Evolutionary conservation across 1,140 invertebrate genomes (phyloP), one percentile per base, ranked within the genome.

Genomic region (Drosophila gunungcola): DNA sequence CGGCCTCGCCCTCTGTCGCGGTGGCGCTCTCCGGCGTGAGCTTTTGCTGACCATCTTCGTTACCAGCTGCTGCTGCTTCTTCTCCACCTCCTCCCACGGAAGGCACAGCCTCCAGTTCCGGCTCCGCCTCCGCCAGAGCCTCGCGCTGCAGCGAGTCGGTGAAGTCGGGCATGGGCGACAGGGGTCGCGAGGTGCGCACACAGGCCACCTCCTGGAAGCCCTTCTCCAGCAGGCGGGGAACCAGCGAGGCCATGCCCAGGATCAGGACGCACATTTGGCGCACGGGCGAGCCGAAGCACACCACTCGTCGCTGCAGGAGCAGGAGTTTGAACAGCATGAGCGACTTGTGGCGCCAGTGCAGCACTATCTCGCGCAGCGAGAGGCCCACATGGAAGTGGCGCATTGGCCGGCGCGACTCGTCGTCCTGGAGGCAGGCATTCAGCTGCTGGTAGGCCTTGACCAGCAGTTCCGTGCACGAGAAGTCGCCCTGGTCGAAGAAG

Each of bases 401-500:
- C 94, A 42, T 94, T 92, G 90, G 94, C 92, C 76, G 96, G 7
- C 63, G 83, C 25, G 75, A 73, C 94, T 76, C 77, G 94, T 78
- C 90, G 46, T 97, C 94, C 93, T 92, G 94, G 88, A 98, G 94
- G 92, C 96, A 98, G 73, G 95, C 95, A 93, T 98, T 98, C 3
- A 99, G 93, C 93, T 99, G 98, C 85, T 96, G 95, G 93, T 96
- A 99, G 43, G 98, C 98, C 92, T 99, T 97, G 91, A 98, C 95
- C 51, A 99, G 93, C 29, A 99, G 94, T 10, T 96, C 96, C n/a
- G 97, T 96, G 92, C 97, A 96, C 55, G 97, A 97, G 86, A 98
- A 98, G 93, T 98, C 97, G 36, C 97, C 96, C 93, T 99, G 97
- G 70, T 98, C 95, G 93, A 99, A 99, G 93, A 99, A 99, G 0